These are phyloP conservation scores for Toxostoma redivivum DNA, from an alignment of 2,113 vertebrate species.

Conservation along the genomic window DNA sequence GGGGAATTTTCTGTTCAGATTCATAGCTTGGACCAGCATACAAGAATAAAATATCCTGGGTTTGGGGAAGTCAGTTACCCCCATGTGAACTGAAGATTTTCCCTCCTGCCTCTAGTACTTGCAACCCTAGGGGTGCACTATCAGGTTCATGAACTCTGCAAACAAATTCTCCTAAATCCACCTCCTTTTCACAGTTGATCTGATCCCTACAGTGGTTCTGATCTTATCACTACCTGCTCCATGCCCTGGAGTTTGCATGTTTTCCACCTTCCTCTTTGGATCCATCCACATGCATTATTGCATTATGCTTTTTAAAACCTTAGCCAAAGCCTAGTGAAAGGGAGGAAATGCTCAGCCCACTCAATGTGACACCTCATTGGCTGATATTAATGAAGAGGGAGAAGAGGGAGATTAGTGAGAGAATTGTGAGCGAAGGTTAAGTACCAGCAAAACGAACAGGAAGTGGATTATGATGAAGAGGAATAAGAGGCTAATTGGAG, in stretches of 20 bases:
- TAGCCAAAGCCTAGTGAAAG: background rate
- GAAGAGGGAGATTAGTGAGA: background rate
- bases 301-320: background rate
- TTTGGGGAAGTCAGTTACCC: background rate
- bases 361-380: background rate
- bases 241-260: background rate
- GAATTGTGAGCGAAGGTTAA: background rate
- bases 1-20: background rate
- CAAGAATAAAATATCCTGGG: background rate
- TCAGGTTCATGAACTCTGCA: background rate
- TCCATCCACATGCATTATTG: background rate
- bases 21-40: background rate
- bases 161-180: background rate
- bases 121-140: background rate
- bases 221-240: background rate
- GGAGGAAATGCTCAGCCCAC: background rate
- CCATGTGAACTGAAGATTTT: background rate
- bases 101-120: background rate
- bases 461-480: slow-evolving; percentile 1
- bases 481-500: slow-evolving; percentile 3
- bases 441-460: background rate
- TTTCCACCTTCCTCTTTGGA: background rate
- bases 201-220: rapidly evolving
- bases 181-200: background rate
- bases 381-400: slow-evolving; percentile 13